Conservation (phyloP, 2,888 invertebrate species). For the Hedya salicella region DNA sequence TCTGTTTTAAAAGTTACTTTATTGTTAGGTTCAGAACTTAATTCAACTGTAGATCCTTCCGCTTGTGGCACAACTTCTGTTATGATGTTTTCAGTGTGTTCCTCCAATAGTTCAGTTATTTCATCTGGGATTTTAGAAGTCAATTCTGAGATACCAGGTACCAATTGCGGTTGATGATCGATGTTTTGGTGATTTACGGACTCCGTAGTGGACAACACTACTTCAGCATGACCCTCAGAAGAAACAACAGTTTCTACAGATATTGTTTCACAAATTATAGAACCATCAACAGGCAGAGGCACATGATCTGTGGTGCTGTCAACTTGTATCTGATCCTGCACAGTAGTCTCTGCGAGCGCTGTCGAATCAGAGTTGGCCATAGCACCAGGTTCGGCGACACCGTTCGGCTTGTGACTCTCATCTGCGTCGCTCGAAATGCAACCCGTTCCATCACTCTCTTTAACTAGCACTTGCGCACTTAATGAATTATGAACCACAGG, state of each 20-base stretch:
- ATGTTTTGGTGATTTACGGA: not conserved
- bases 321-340: conserved; percentile 17
- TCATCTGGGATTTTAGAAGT: conserved; percentile 32
- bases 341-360: conserved; percentile 6
- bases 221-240: conserved; percentile 14
- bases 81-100: conserved; percentile 44
- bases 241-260: conserved; percentile 15
- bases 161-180: conserved; percentile 21
- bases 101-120: conserved; percentile 35
- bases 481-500: conserved; percentile 54
- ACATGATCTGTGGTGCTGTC: conserved; percentile 22
- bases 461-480: conserved; percentile 59
- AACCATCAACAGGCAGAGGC: not conserved
- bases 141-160: conserved; percentile 8
- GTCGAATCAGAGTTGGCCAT: conserved; percentile 27
- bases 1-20: conserved; percentile 74
- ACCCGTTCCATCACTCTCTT: conserved; percentile 52
- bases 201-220: conserved; percentile 12
- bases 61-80: conserved; percentile 45
- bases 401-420: conserved; percentile 73
- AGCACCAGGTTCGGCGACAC: conserved; percentile 58
- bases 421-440: conserved; percentile 56
- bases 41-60: conserved; percentile 48
- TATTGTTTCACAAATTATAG: conserved; percentile 12
- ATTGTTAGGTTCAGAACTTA: conserved; percentile 51